Conservation (phyloP, 2,113 vertebrate genomes). For the Psettodes erumei region DNA sequence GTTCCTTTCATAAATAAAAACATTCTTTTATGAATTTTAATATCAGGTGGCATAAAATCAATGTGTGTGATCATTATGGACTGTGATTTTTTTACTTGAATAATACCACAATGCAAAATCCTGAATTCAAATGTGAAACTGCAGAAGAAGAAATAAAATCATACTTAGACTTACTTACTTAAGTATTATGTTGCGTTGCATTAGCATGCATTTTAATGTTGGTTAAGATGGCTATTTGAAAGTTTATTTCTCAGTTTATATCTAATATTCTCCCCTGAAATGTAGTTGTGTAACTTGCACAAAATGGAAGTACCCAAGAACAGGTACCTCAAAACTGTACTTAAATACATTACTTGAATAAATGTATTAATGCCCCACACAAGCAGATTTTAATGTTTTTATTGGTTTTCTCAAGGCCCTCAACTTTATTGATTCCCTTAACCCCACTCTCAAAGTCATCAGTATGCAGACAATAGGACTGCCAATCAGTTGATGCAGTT, state of each 20-base stretch:
- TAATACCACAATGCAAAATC: not conserved
- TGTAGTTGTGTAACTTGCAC: not conserved
- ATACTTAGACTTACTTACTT: no score
- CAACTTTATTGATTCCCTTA: not conserved
- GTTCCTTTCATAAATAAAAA: no score
- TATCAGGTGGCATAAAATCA: not conserved
- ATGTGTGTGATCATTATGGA: not conserved
- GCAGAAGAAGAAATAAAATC: no score
- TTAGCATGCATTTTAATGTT: not conserved
- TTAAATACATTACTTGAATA: not conserved
- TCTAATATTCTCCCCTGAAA: no score
- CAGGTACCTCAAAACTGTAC: not conserved
- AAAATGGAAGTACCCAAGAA: not conserved
- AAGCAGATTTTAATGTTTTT: not conserved
- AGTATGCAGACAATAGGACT: not conserved
- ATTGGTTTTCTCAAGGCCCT: not conserved
- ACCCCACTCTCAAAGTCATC: conserved; percentile 9
- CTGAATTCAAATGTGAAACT: not conserved
- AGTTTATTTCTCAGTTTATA: no score
- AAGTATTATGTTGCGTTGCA: not conserved
- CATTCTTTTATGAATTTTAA: no score
- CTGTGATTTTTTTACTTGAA: not conserved
- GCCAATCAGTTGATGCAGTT: conserved; percentile 2
- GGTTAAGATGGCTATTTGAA: no score
- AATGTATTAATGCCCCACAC: not conserved